Percentiles rank a stretch among this genome's conserved stretches.
Evolutionary conservation across 2,888 invertebrate species (phyloP).

Genomic region (Andrena trimmerana): DNA sequence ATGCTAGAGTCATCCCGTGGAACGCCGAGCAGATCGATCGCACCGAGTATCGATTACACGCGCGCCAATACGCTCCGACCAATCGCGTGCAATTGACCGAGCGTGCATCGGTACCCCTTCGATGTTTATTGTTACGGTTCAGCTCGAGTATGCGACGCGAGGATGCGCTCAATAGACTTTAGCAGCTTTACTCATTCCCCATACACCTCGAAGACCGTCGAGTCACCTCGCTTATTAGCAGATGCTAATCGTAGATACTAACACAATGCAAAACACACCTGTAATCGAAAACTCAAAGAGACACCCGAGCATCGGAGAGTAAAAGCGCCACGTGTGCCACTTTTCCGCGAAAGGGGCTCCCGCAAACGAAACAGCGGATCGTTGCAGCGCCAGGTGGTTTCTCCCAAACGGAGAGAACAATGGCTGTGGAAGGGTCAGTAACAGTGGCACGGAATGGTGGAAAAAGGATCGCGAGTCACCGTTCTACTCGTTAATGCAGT

Average conservation of each 20-base stretch:
- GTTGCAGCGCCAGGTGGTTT: constrained; percentile 26
- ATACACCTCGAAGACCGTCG: no score
- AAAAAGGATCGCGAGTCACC: constrained; percentile 22
- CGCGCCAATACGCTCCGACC: neutral
- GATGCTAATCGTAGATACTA: no score
- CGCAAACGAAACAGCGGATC: neutral
- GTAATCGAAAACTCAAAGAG: no score
- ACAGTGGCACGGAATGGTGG: constrained; percentile 20
- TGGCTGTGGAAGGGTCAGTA: constrained; percentile 33
- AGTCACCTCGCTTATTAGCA: no score
- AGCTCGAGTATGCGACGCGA: no score
- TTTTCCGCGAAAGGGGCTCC: no score
- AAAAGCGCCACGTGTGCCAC: no score
- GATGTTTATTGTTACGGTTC: neutral
- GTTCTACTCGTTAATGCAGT: constrained; percentile 25
- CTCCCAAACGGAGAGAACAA: neutral
- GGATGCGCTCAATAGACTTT: neutral
- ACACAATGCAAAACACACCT: no score
- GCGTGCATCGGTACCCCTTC: neutral
- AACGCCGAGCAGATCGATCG: neutral
- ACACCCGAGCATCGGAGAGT: no score
- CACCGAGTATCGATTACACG: constrained; percentile 1
- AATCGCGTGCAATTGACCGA: constrained; percentile 10
- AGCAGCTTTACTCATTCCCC: no score
- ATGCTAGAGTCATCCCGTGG: constrained; percentile 22